Evolutionary conservation across 2,888 invertebrate species (phyloP), one percentile per base, ranked within the genome.

Genomic region (Ectropis crepuscularia): DNA sequence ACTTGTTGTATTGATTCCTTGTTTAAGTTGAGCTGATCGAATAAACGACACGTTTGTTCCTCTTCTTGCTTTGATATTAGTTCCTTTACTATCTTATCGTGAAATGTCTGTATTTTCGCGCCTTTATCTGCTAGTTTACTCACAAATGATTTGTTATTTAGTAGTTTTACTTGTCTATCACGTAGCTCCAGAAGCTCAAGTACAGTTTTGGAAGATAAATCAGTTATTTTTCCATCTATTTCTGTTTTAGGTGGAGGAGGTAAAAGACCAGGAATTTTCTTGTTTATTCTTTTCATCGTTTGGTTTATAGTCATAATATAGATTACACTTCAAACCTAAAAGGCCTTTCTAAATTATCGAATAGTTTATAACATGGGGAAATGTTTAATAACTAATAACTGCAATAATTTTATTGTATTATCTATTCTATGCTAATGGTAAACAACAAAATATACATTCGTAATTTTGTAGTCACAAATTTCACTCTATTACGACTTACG

Each of bases 51-150:
- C 10, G 94, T 83, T 63, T 90, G 79, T 37, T 94, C 93, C 45
- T 94, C 85, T 63, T 94, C 89, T 69, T 94, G 82, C 69, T 92
- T 93, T 38, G 79, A 78, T 43, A 89, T 81, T n/a, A 95, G 71
- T 80, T 94, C 93, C 36, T 74, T 75, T 9, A 85, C 61, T 68
- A 95, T 82, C 80, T 90, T 94, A 36, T 90, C 82, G 64, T 88
- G 80, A 53, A 94, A 93, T 7, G 75, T 73, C 67, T 83, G 82
- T 63, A 95, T 93, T 83, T 94, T 95, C 28, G 85, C 88, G 36
- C 95, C 95, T 78, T 94, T 94, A 72, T 95, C 95, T 0, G 93
- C 85, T 59, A 95, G 82, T 77, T 92, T 94, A 0, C 76, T 81
- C 42, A 94, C 81, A 69, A 95, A 94, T 39, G 69, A 65, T 69